Conservation (phyloP, 2,113 vertebrate genomes). For the Butorides virescens region DNA sequence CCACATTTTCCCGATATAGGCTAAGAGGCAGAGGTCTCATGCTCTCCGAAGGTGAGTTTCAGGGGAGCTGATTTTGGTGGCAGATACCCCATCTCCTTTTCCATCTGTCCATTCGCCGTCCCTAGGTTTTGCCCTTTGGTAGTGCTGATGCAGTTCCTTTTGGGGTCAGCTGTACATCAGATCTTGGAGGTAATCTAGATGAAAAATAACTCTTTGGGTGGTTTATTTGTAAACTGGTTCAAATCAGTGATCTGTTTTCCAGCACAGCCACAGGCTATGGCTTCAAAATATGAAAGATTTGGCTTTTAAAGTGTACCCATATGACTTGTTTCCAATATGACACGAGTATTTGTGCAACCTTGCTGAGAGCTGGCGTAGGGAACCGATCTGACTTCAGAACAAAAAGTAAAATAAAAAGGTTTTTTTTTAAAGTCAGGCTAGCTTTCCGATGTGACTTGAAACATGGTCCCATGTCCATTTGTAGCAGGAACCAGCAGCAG, state of each 20-base stretch:
- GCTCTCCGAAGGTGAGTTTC: not conserved
- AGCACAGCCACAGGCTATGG: not conserved
- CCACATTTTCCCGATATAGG: not conserved
- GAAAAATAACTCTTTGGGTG: not conserved
- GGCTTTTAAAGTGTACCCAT: not conserved
- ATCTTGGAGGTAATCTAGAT: not conserved
- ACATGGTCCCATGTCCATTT: not conserved
- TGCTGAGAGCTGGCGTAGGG: rapidly evolving
- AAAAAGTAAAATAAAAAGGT: not conserved
- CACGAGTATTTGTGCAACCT: not conserved
- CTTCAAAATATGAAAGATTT: not conserved
- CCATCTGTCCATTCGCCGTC: not conserved
- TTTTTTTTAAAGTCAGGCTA: not conserved
- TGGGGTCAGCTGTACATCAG: not conserved
- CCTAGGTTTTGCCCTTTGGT: not conserved
- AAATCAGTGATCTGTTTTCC: not conserved
- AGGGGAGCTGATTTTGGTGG: not conserved
- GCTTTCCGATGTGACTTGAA: not conserved
- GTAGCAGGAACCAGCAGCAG: not conserved
- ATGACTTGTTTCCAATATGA: not conserved
- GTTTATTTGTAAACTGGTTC: not conserved
- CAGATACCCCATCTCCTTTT: not conserved
- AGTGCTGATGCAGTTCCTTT: not conserved
- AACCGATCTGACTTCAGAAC: not conserved
- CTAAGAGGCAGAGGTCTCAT: not conserved